A percentile compares a stretch with the other conserved stretches of the same genome.
Evolutionary conservation across 2,888 invertebrate species (phyloP).

Genomic region (Trachelus troglodyta): DNA sequence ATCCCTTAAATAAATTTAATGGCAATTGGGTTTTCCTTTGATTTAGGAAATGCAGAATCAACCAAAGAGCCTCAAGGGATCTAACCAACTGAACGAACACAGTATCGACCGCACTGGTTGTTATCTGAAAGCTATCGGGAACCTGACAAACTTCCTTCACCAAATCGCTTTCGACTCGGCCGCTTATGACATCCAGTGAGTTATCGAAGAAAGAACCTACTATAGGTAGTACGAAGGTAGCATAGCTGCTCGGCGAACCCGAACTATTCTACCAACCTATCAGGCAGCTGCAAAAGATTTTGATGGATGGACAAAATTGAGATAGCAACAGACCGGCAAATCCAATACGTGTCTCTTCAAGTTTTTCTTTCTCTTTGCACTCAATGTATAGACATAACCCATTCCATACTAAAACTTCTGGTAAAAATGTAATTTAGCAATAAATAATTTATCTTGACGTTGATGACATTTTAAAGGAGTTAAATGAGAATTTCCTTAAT

Average conservation of each 20-base stretch:
- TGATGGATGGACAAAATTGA: neutral
- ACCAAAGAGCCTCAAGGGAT: neutral
- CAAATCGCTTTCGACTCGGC: slow-evolving; percentile 5
- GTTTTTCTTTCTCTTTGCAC: no score
- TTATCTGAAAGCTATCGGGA: neutral
- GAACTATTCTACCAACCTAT: neutral
- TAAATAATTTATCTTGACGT: neutral
- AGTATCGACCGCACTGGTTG: neutral
- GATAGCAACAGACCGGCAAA: neutral
- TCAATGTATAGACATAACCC: no score
- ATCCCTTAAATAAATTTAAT: neutral
- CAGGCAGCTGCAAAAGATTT: neutral
- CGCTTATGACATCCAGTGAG: neutral
- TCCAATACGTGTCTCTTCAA: neutral
- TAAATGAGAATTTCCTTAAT: neutral
- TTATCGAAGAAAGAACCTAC: slow-evolving; percentile 9
- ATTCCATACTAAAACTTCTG: neutral
- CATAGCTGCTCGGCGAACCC: neutral
- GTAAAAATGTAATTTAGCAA: neutral
- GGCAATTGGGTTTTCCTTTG: neutral
- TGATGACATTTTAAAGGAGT: neutral
- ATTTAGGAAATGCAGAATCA: neutral
- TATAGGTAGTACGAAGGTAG: neutral
- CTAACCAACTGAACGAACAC: neutral
- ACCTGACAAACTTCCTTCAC: slow-evolving; percentile 3